These are phyloP conservation scores for Rousettus madagascariensis DNA, from an alignment of 2,797 vertebrate species.

Conservation along the genomic window DNA sequence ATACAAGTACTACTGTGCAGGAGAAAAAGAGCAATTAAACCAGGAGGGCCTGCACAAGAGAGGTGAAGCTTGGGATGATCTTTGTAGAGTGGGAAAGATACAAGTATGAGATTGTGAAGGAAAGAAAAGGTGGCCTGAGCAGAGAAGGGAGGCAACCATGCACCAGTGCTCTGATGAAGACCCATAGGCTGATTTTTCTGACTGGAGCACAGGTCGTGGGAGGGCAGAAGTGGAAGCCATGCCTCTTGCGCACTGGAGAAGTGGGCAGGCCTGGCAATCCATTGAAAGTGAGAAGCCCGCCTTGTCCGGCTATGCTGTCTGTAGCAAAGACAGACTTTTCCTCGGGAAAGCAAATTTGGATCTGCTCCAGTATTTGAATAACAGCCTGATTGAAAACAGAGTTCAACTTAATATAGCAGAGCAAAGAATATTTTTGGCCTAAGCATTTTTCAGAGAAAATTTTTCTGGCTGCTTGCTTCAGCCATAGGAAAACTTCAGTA, in stretches of 20 bases:
- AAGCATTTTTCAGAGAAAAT: slow-evolving; percentile 25
- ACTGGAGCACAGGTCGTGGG: fast-evolving
- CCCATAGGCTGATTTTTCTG: not conserved
- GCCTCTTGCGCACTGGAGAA: not conserved
- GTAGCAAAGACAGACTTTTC: not conserved
- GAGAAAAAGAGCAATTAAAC: not conserved
- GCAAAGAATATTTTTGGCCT: slow-evolving; percentile 27
- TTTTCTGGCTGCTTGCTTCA: not conserved
- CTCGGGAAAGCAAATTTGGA: slow-evolving; percentile 6
- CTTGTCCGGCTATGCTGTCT: not conserved
- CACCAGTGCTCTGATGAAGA: not conserved
- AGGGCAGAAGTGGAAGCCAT: not conserved
- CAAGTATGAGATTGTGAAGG: not conserved
- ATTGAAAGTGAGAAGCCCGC: not conserved
- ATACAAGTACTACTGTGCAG: not conserved
- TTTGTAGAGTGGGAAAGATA: no score
- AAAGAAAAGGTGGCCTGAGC: not conserved
- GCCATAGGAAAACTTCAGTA: not conserved
- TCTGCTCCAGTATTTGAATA: not conserved
- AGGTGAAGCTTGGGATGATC: fast-evolving
- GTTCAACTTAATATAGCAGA: not conserved
- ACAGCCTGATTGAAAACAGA: not conserved
- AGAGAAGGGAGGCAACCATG: not conserved
- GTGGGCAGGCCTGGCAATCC: not conserved
- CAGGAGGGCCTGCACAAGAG: not conserved